phyloP scores from a whole-genome alignment of 2,888 invertebrate genomes.

The Copidosoma aretas region DNA sequence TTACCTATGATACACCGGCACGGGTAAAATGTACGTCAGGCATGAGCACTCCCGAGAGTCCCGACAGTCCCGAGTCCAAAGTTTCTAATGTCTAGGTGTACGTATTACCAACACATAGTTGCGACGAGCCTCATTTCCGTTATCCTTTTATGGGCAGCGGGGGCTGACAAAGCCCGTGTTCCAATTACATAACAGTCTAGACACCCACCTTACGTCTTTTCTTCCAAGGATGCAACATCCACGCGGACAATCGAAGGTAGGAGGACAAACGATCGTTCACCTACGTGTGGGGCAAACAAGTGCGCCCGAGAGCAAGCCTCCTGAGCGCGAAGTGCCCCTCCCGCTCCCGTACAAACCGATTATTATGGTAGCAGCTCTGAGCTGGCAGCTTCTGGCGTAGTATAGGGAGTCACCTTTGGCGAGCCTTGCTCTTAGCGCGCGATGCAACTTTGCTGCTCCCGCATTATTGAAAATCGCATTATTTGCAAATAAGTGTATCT shows the following conservation, averaged over 20 bases:
- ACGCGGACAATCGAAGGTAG: slow-evolving; percentile 57
- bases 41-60: too few relatives aligned
- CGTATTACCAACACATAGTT: not conserved
- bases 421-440: too few relatives aligned
- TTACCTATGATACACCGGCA: not conserved
- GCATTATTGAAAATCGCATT: slow-evolving; percentile 37
- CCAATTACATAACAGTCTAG: slow-evolving; percentile 59
- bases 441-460: too few relatives aligned
- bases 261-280: slow-evolving; percentile 60
- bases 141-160: slow-evolving; percentile 59
- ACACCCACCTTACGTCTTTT: slow-evolving; percentile 53
- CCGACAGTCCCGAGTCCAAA: too few relatives aligned
- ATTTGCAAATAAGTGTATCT: slow-evolving; percentile 42
- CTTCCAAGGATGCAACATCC: slow-evolving; percentile 53
- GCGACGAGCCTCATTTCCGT: slow-evolving; percentile 52
- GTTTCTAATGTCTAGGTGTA: too few relatives aligned
- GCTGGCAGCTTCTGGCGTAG: too few relatives aligned
- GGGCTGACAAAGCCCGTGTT: slow-evolving; percentile 60
- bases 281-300: slow-evolving; percentile 49
- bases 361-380: too few relatives aligned
- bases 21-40: not conserved
- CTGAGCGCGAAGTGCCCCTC: not conserved
- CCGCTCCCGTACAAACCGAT: too few relatives aligned
- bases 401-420: too few relatives aligned
- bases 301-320: slow-evolving; percentile 21